A percentile compares a stretch with the other conserved stretches of the same genome.
These are phyloP conservation scores for Nematolebias whitei DNA, from an alignment of 2,113 vertebrate species.

Conservation along the genomic window DNA sequence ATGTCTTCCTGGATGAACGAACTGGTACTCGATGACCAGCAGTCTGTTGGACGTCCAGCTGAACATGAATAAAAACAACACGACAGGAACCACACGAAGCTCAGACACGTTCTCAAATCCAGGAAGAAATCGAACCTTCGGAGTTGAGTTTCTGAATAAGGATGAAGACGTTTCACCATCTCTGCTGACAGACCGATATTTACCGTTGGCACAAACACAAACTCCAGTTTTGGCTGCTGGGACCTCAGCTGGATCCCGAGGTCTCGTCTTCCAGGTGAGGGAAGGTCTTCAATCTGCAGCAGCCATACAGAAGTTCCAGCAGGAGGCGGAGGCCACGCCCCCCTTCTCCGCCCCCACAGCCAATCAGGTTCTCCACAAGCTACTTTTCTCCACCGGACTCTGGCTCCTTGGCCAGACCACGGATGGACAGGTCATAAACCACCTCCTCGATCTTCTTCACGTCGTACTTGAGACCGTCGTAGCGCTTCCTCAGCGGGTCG, in stretches of 20 bases:
- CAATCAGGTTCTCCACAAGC: neutral
- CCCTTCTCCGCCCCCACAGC: conserved; percentile 40
- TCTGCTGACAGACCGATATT: neutral
- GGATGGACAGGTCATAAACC: conserved; percentile 96
- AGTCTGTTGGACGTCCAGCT: neutral
- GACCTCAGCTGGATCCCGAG: conserved; percentile 47
- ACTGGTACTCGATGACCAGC: neutral
- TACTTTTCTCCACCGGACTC: conserved; percentile 80
- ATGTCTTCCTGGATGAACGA: neutral
- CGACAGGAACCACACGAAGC: conserved; percentile 4
- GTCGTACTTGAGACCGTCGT: conserved; percentile 96
- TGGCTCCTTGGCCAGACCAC: conserved; percentile 89
- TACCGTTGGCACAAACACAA: no score
- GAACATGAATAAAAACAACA: conserved; percentile 11
- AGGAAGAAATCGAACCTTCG: conserved; percentile 13
- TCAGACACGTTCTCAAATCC: conserved; percentile 17
- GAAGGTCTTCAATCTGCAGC: conserved; percentile 49
- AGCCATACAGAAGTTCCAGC: conserved; percentile 48
- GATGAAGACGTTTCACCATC: neutral
- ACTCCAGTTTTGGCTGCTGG: conserved; percentile 52
- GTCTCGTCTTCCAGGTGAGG: conserved; percentile 27
- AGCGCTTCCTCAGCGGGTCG: conserved; percentile 95
- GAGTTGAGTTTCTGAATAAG: conserved; percentile 1
- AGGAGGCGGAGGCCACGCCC: conserved; percentile 15
- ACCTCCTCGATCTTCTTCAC: conserved; percentile 99